Evolutionary conservation across 2,113 vertebrate species (phyloP).

Genomic region (Heterocephalus glaber): DNA sequence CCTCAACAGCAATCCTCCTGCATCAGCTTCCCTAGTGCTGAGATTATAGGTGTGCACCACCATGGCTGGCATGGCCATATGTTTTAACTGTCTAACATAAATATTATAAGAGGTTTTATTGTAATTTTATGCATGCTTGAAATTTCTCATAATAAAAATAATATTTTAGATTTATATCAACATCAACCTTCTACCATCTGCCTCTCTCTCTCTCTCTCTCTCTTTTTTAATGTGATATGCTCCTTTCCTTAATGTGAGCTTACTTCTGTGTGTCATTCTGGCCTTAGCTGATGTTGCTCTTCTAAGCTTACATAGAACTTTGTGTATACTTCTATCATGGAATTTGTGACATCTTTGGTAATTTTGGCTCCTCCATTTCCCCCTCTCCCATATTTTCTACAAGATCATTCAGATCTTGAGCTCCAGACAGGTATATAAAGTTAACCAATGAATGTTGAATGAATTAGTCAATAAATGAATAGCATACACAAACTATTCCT

Average conservation of each 20-base stretch:
- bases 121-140: not conserved
- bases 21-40: too few species aligned
- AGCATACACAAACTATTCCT: not conserved
- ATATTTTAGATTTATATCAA: not conserved
- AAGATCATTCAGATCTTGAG: not conserved
- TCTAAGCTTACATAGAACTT: not conserved
- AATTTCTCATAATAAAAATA: not conserved
- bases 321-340: not conserved
- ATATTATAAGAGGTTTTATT: not conserved
- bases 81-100: not conserved
- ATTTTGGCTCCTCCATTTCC: not conserved
- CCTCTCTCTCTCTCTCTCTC: not conserved
- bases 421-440: not conserved
- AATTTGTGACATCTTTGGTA: not conserved
- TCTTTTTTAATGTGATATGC: not conserved
- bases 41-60: too few species aligned
- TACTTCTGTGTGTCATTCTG: not conserved
- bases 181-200: not conserved
- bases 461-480: not conserved
- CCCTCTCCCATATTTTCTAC: not conserved
- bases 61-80: not conserved
- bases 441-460: not conserved
- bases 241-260: not conserved
- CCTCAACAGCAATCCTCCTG: too few species aligned
- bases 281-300: not conserved